A percentile compares a stretch with the other conserved stretches of the same genome.
Conservation (phyloP, 2,888 invertebrate genomes). For the Blastobasis lacticolella region DNA sequence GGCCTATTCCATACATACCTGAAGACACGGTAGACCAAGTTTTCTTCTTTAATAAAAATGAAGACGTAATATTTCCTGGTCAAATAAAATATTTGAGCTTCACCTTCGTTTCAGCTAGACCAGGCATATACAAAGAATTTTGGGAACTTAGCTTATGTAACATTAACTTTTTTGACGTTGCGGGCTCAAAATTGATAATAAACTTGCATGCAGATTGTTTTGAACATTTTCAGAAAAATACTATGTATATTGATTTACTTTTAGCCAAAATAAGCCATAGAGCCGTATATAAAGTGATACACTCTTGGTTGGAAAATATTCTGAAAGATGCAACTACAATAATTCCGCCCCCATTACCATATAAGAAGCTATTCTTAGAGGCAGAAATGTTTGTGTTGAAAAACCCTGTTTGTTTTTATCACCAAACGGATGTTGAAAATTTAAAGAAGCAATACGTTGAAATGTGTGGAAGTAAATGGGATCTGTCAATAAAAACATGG, state of each 20-base stretch:
- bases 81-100: slow-evolving; percentile 54
- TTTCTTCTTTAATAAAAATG: slow-evolving; percentile 75
- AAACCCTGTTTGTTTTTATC: slow-evolving; percentile 60
- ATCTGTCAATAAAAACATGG: slow-evolving; percentile 51
- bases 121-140: slow-evolving; percentile 52
- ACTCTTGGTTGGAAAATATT: slow-evolving; percentile 17
- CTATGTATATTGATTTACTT: slow-evolving; percentile 22
- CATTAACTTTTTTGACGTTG: slow-evolving; percentile 41
- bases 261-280: slow-evolving; percentile 33
- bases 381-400: slow-evolving; percentile 56
- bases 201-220: slow-evolving; percentile 46
- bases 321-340: slow-evolving; percentile 30
- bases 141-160: slow-evolving; percentile 69
- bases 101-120: slow-evolving; percentile 55
- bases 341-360: slow-evolving; percentile 45
- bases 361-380: slow-evolving; percentile 50
- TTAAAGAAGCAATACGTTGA: slow-evolving; percentile 42
- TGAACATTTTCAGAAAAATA: neutral
- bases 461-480: slow-evolving; percentile 42
- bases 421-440: slow-evolving; percentile 53
- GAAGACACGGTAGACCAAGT: slow-evolving; percentile 43
- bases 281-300: slow-evolving; percentile 28
- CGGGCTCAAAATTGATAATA: slow-evolving; percentile 37
- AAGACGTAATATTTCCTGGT: slow-evolving; percentile 66
- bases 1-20: slow-evolving; percentile 38